Percentiles rank a stretch among this genome's conserved stretches.
These are phyloP conservation scores for Ciona savignyi DNA, from an alignment of 23 tunicate species.

Conservation along the genomic window DNA sequence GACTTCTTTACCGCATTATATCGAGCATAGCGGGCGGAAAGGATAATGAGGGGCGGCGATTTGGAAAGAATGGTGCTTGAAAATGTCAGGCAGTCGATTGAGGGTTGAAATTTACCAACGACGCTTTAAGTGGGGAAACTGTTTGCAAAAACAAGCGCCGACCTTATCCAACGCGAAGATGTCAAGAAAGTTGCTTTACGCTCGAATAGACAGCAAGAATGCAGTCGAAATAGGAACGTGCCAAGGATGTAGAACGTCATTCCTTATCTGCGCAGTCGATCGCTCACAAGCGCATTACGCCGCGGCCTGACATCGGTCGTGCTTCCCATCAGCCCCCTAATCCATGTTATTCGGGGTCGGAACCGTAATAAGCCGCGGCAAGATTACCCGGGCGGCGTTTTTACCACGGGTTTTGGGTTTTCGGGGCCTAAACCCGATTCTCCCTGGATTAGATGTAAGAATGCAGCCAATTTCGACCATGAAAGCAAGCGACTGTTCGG, in stretches of 20 bases:
- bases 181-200: background rate
- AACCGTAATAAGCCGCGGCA: background rate
- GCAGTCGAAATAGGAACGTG: background rate
- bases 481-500: background rate
- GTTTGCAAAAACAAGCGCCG: background rate
- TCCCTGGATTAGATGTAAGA: background rate
- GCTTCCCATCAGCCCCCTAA: background rate
- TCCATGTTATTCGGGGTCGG: background rate
- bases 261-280: background rate
- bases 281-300: slow-evolving; percentile 2
- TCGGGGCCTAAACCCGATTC: background rate
- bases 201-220: background rate
- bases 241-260: background rate
- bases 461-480: background rate
- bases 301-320: background rate
- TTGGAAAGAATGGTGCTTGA: background rate
- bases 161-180: background rate
- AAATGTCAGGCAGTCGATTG: background rate
- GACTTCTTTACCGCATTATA: background rate
- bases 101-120: background rate
- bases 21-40: background rate
- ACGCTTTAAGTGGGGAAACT: background rate
- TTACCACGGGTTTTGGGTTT: background rate
- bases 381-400: background rate
- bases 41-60: background rate